These are phyloP conservation scores for Mamestra configurata DNA, from an alignment of 1,140 invertebrate genomes.

Conservation along the genomic window DNA sequence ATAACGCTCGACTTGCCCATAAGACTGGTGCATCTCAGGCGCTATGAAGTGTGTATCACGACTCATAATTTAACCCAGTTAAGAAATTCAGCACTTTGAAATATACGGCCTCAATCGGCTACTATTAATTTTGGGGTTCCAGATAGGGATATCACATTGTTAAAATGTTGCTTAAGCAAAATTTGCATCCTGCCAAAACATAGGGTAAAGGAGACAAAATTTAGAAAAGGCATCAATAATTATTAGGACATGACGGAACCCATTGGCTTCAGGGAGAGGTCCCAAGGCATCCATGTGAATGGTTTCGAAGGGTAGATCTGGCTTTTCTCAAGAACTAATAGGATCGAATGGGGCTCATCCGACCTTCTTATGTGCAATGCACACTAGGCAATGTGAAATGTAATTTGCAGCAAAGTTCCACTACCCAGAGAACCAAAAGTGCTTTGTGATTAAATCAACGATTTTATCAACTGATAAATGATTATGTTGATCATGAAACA, in stretches of 20 bases:
- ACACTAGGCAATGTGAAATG: slow-evolving; percentile 49
- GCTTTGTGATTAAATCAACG: slow-evolving; percentile 48
- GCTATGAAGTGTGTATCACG: slow-evolving; percentile 47
- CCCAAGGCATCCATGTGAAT: slow-evolving; percentile 61
- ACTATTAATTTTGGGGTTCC: slow-evolving; percentile 43
- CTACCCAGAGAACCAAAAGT: slow-evolving; percentile 65
- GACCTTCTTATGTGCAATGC: slow-evolving; percentile 50
- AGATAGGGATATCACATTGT: slow-evolving; percentile 37
- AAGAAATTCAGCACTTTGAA: not conserved
- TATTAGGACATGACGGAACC: slow-evolving; percentile 47
- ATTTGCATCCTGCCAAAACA: slow-evolving; percentile 41
- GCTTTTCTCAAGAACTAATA: slow-evolving; percentile 56
- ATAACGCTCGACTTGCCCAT: slow-evolving; percentile 64
- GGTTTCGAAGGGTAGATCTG: slow-evolving; percentile 54
- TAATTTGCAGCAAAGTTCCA: slow-evolving; percentile 55
- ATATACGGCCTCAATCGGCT: slow-evolving; percentile 21
- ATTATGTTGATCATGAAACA: slow-evolving; percentile 63
- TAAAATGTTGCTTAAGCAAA: slow-evolving; percentile 45
- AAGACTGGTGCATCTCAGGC: slow-evolving; percentile 58
- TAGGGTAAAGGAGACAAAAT: slow-evolving; percentile 44
- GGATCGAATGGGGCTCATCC: slow-evolving; percentile 46
- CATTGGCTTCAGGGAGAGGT: slow-evolving; percentile 52
- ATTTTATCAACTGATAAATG: slow-evolving; percentile 59
- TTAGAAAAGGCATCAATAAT: slow-evolving; percentile 55
- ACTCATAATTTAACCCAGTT: slow-evolving; percentile 4